Evolutionary conservation across 92 coral and sea anemone genomes (phyloP).

Genomic region (Palythoa grandis): DNA sequence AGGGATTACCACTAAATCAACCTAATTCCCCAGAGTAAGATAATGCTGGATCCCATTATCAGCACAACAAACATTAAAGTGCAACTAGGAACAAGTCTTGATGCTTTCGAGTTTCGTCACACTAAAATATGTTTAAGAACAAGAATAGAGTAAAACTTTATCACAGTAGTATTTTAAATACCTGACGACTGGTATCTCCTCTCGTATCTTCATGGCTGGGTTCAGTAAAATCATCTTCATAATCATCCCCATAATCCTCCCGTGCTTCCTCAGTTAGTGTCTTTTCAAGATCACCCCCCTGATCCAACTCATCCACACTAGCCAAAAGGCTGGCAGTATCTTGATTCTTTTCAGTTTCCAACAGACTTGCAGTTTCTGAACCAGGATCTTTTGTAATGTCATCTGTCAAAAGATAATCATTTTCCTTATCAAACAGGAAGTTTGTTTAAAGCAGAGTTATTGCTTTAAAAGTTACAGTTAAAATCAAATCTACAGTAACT

Average conservation of each 20-base stretch:
- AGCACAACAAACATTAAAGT: too few relatives aligned
- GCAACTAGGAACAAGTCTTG: too few relatives aligned
- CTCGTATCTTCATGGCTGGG: conserved; percentile 42
- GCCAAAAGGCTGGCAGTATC: conserved; percentile 71
- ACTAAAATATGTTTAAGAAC: too few relatives aligned
- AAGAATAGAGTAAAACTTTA: too few relatives aligned
- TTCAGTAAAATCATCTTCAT: conserved; percentile 87
- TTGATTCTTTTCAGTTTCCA: conserved; percentile 57
- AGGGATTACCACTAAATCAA: too few relatives aligned
- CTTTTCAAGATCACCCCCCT: conserved; percentile 58
- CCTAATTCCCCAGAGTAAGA: too few relatives aligned
- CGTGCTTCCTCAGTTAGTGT: conserved; percentile 68
- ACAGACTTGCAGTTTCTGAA: conserved; percentile 79
- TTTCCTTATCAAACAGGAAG: too few relatives aligned
- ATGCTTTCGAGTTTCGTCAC: too few relatives aligned
- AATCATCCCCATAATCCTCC: conserved; percentile 50
- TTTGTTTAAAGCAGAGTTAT: too few relatives aligned
- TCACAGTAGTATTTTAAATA: not conserved
- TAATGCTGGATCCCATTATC: too few relatives aligned
- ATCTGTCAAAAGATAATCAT: conserved; percentile 21
- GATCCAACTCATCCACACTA: conserved; percentile 54
- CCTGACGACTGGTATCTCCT: conserved; percentile 6
- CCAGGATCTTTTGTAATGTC: conserved; percentile 52
- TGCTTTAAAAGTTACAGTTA: too few relatives aligned
- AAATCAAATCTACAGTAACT: too few relatives aligned